phyloP scores from a whole-genome alignment of 2,888 invertebrate genomes.

The Steromphala cineraria region DNA sequence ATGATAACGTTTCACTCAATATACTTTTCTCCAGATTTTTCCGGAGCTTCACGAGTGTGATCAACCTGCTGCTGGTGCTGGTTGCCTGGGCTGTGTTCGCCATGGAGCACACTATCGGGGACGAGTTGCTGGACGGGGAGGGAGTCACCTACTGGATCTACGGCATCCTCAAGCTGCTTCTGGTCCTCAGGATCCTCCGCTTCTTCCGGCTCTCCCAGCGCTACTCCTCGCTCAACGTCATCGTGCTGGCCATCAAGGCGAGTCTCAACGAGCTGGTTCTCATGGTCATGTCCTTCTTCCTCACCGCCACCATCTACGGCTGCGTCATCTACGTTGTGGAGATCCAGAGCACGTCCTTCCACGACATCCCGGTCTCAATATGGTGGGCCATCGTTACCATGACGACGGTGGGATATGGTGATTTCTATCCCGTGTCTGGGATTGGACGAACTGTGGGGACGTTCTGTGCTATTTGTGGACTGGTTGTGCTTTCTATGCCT shows the following conservation, averaged over 20 bases:
- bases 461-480: slow-evolving; percentile 52
- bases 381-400: slow-evolving; percentile 66
- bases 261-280: slow-evolving; percentile 58
- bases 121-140: neutral
- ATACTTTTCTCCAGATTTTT: neutral
- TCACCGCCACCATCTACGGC: slow-evolving; percentile 61
- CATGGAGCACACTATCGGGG: neutral
- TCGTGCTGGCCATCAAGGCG: slow-evolving; percentile 56
- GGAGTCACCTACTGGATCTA: neutral
- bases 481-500: slow-evolving; percentile 57
- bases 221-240: slow-evolving; percentile 47
- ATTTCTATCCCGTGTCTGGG: slow-evolving; percentile 47
- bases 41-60: neutral
- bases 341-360: slow-evolving; percentile 34
- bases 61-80: neutral
- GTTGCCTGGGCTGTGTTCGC: neutral
- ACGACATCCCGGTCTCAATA: slow-evolving; percentile 50
- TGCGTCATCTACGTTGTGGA: slow-evolving; percentile 48
- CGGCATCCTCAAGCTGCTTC: neutral
- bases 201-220: slow-evolving; percentile 11
- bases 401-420: slow-evolving; percentile 66
- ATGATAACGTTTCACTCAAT: no score
- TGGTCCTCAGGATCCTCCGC: neutral
- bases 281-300: slow-evolving; percentile 50
- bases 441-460: slow-evolving; percentile 52